Conservation (phyloP, 2,113 vertebrate species). For the Phasianus colchicus region DNA sequence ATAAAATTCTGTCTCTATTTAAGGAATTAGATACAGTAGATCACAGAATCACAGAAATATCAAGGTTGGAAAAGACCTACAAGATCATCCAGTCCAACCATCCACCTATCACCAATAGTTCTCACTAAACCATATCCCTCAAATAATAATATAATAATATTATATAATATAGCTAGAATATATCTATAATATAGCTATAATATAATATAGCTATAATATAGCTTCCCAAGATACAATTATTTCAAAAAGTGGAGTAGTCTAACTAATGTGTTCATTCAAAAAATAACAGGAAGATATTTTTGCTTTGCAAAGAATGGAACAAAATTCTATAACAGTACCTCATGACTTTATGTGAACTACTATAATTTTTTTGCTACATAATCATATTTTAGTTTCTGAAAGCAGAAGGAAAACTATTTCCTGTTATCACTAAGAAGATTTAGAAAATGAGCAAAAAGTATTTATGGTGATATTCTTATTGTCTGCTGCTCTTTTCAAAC, state of each 20-base stretch:
- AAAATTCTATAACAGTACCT: not conserved
- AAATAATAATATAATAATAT: too few species aligned
- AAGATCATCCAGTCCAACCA: too few species aligned
- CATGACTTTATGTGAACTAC: not conserved
- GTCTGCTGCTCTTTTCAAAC: not conserved
- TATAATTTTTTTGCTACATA: not conserved
- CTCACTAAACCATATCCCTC: too few species aligned
- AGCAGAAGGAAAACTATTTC: not conserved
- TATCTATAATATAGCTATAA: not conserved
- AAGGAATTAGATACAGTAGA: not conserved
- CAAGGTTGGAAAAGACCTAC: too few species aligned
- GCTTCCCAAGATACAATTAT: not conserved
- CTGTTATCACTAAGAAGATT: conserved; percentile 11
- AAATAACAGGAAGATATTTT: not conserved
- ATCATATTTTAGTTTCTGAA: not conserved
- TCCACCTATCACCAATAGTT: too few species aligned
- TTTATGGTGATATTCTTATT: not conserved
- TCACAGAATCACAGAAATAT: too few species aligned
- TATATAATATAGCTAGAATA: not conserved
- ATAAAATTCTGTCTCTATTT: not conserved
- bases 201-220: not conserved
- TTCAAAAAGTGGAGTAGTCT: not conserved
- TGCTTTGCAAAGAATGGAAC: not conserved
- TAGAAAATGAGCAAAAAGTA: conserved; percentile 17
- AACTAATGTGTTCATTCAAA: not conserved